Conservation (phyloP, 2,113 vertebrate genomes). For the Promerops cafer region DNA sequence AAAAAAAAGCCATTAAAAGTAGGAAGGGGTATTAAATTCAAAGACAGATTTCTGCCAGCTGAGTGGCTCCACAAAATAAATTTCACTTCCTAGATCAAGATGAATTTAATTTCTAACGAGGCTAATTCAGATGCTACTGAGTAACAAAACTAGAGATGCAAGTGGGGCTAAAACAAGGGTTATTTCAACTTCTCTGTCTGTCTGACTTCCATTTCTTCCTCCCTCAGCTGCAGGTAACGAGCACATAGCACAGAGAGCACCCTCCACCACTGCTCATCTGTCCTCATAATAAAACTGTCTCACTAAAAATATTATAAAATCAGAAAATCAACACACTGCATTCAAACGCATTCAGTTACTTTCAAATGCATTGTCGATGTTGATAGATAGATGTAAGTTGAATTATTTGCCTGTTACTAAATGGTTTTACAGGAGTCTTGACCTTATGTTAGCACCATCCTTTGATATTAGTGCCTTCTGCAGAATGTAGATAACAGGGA, state of each 20-base stretch:
- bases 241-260: not conserved
- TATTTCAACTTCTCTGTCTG: not conserved
- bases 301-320: not conserved
- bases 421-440: not conserved
- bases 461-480: not conserved
- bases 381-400: not conserved
- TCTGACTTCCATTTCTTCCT: not conserved
- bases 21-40: not conserved
- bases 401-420: not conserved
- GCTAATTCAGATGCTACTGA: not conserved
- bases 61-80: not conserved
- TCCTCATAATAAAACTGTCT: not conserved
- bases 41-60: not conserved
- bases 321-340: not conserved
- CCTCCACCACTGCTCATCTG: not conserved
- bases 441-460: not conserved
- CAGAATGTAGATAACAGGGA: not conserved
- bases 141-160: not conserved
- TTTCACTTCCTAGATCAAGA: not conserved
- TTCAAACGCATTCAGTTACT: not conserved
- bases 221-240: not conserved
- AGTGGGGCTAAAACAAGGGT: not conserved
- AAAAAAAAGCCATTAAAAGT: not conserved
- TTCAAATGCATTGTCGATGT: not conserved
- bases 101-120: not conserved